These are phyloP conservation scores for Pionites leucogaster DNA, from an alignment of 2,113 vertebrate species.

Conservation along the genomic window DNA sequence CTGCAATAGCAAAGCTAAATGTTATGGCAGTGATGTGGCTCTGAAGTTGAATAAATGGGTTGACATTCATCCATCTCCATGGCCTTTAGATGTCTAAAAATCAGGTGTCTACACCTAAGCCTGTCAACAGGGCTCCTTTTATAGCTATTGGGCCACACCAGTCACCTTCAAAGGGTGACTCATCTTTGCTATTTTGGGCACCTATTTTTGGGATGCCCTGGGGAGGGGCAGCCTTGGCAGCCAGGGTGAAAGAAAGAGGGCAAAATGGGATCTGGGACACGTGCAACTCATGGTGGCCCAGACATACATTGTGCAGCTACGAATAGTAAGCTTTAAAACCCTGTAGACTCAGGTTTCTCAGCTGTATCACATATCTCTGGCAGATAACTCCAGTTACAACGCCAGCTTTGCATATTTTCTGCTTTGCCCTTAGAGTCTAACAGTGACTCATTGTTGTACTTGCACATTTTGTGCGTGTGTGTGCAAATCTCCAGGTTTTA, in stretches of 20 bases:
- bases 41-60: not conserved
- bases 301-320: not conserved
- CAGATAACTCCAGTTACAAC: not conserved
- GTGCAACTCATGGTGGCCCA: not conserved
- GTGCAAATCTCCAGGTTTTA: constrained; percentile 6
- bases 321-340: not conserved
- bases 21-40: fast-evolving
- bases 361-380: not conserved
- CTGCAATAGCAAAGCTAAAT: not conserved
- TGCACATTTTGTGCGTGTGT: not conserved
- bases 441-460: constrained; percentile 23
- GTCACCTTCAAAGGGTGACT: constrained; percentile 45
- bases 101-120: not conserved
- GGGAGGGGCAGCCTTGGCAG: not conserved
- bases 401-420: constrained; percentile 25
- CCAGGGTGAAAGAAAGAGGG: not conserved
- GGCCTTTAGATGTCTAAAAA: not conserved
- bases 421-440: not conserved
- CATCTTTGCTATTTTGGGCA: constrained; percentile 12
- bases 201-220: constrained; percentile 18
- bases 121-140: not conserved
- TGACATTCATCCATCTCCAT: not conserved
- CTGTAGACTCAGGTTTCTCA: not conserved
- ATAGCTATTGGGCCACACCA: not conserved
- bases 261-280: not conserved